phyloP scores from a whole-genome alignment of 2,888 invertebrate genomes.

The Stenodema calcarata region DNA sequence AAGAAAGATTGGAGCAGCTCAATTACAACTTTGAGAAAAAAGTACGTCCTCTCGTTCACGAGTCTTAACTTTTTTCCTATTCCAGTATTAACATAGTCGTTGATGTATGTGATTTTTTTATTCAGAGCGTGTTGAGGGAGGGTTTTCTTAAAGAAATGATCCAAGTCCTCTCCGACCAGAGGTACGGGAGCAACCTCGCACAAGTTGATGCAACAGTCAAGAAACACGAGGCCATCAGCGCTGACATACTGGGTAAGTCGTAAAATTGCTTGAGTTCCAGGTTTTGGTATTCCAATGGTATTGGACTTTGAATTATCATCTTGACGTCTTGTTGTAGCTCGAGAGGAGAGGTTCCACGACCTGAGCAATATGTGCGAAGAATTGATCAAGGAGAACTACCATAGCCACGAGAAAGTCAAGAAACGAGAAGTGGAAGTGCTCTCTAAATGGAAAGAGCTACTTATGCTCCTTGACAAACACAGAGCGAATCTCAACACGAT shows the following conservation, averaged over 20 bases:
- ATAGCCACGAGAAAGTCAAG: slow-evolving; percentile 81
- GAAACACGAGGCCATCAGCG: slow-evolving; percentile 97
- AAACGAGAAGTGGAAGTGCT: slow-evolving; percentile 78
- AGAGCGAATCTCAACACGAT: slow-evolving; percentile 76
- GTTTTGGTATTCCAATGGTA: slow-evolving; percentile 63
- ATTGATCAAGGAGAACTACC: slow-evolving; percentile 88
- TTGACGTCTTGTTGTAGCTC: slow-evolving; percentile 52
- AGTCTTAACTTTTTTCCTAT: too few species aligned
- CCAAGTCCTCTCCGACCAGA: slow-evolving; percentile 88
- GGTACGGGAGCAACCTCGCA: slow-evolving; percentile 86
- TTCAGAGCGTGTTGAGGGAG: slow-evolving; percentile 84
- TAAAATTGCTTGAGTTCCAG: too few species aligned
- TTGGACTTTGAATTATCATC: slow-evolving; percentile 10
- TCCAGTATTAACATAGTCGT: too few species aligned
- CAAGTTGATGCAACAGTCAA: slow-evolving; percentile 95
- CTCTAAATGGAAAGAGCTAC: slow-evolving; percentile 84
- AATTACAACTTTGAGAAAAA: slow-evolving; percentile 96
- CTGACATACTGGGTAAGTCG: slow-evolving; percentile 76
- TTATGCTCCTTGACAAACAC: slow-evolving; percentile 85
- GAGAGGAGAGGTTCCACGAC: slow-evolving; percentile 92
- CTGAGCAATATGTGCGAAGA: slow-evolving; percentile 93
- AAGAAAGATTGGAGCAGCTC: slow-evolving; percentile 91
- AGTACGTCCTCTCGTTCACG: slow-evolving; percentile 62
- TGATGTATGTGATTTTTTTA: too few species aligned
- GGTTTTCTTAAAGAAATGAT: slow-evolving; percentile 98